These are phyloP conservation scores for Alentia gelatinosa DNA, from an alignment of 2,888 invertebrate species.

Conservation along the genomic window DNA sequence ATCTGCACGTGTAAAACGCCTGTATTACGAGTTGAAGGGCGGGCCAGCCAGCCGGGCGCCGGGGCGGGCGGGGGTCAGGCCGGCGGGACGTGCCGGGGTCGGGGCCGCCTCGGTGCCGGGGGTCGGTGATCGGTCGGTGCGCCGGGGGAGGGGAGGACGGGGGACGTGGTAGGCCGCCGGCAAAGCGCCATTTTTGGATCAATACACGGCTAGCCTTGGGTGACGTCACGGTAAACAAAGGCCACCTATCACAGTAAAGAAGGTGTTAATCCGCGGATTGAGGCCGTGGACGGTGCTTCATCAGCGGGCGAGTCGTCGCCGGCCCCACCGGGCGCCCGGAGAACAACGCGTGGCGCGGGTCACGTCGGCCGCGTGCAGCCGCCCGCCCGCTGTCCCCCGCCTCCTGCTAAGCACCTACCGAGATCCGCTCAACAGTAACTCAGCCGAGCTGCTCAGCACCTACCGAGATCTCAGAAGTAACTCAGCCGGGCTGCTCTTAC, in stretches of 20 bases:
- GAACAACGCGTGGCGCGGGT: not conserved
- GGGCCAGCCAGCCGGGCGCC: not conserved
- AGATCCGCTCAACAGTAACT: no score
- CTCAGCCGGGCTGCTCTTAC: no score
- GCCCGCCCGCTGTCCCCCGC: not conserved
- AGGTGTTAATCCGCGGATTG: constrained; percentile 10
- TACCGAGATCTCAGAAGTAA: no score
- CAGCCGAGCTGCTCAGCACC: no score
- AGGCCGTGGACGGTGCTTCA: not conserved
- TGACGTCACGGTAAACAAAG: not conserved
- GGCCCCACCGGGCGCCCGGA: not conserved
- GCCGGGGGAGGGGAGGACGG: not conserved
- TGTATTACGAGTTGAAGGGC: no score
- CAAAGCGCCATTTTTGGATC: not conserved
- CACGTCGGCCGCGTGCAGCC: no score
- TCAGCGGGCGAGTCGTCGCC: not conserved
- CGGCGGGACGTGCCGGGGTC: no score
- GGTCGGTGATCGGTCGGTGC: no score
- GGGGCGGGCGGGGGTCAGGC: no score
- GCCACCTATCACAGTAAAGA: constrained; percentile 18
- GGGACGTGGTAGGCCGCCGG: not conserved
- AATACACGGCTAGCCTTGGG: not conserved
- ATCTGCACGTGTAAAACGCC: no score
- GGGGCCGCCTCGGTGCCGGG: no score
- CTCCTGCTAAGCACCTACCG: not conserved